Percentiles rank a stretch among this genome's conserved stretches.
Conservation (phyloP, 2,113 vertebrate species). For the Caloenas nicobarica region DNA sequence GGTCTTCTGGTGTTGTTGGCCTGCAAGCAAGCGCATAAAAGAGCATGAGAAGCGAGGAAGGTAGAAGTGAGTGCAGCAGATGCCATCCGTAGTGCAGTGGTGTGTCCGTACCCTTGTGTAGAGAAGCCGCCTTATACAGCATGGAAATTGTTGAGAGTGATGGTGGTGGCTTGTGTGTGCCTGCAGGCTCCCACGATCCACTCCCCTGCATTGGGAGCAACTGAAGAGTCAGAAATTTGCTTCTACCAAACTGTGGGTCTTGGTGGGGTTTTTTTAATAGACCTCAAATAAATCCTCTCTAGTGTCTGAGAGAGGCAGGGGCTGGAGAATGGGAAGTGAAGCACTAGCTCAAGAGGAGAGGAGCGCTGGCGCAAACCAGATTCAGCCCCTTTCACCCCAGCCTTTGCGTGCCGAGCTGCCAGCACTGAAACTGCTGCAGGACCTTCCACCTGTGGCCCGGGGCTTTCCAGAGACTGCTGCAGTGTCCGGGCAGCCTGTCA, state of each 20-base stretch:
- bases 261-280: neutral
- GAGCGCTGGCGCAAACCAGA: neutral
- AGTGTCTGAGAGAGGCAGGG: neutral
- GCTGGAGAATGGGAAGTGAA: neutral
- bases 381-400: neutral
- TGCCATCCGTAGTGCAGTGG: neutral
- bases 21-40: neutral
- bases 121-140: neutral
- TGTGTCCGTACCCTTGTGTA: accelerated
- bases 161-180: neutral
- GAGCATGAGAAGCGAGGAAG: neutral
- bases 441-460: neutral
- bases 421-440: neutral
- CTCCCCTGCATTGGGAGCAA: neutral
- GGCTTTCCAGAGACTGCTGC: neutral
- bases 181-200: neutral
- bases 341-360: neutral
- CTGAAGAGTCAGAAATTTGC: neutral
- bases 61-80: neutral
- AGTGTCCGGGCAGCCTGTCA: neutral
- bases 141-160: neutral
- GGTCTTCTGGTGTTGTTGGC: neutral
- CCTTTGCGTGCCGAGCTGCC: accelerated
- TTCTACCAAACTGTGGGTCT: neutral
- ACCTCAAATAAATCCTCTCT: neutral